Base-by-base conservation (phyloP, 2,113 vertebrate genomes). In the Anguilla rostrata region DNA sequence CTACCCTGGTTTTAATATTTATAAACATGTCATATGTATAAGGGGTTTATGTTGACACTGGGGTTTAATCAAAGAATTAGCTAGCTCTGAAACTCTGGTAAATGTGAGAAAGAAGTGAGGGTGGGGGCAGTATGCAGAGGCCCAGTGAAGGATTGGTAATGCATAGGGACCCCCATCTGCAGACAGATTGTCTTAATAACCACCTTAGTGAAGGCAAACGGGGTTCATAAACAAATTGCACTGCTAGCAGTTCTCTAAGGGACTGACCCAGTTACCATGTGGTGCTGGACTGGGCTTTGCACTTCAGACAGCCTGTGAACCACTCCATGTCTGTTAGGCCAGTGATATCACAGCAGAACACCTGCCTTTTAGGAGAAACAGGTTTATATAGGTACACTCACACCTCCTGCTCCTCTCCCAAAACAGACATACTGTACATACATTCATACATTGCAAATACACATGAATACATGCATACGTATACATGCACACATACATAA, bases 61-160 rank as follows among this genome's bases (percentile, higher is more conserved):
- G n/a, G 5, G 7, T 14, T 66, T 12, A n/a, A 22, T 3, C 63
- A 71, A n/a, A n/a, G 22, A n/a, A 26, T 71, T 71, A 71, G 63
- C 63, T n/a, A 71, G 63, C 16, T n/a, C 18, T n/a, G 16, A n/a
- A n/a, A 26, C 63, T n/a, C 1, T 8, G 60, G 18, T 7, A 56
- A 83, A 18, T 63, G 34, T 16, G 49, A 56, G 39, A 78, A 78
- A 15, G 39, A 78, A 78, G 40, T 12, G 43, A 2, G 53, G 66
- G n/a, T n/a, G 20, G 87, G 91, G 85, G 3, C 60, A 82, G 53
- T 83, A 85, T 84, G 89, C 82, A 92, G 87, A 89, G 92, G 92
- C 82, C 92, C 86, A 91, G 86, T 85, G 91, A 22, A 78, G 83
- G 79, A 85, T 82, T 84, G 84, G 39, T 66, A 39, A 46, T 60